Evolutionary conservation across 2,113 vertebrate genomes (phyloP).

Genomic region (Urocynchramus pylzowi): DNA sequence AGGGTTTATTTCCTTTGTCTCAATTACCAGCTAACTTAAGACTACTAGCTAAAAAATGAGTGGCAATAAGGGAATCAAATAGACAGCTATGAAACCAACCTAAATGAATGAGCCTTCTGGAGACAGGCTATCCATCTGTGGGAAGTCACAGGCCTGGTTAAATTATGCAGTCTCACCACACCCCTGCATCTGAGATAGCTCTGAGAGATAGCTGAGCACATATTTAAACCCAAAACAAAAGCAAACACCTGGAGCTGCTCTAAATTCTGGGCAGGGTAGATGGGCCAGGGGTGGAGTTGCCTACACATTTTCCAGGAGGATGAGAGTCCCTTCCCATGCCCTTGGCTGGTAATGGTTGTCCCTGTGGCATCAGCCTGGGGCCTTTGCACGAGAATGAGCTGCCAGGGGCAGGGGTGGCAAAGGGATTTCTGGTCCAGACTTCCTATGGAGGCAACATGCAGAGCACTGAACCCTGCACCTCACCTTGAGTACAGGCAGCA

Average conservation of each 20-base stretch:
- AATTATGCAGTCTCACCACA: conserved; percentile 1
- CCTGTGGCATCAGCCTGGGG: neutral
- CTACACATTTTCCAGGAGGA: neutral
- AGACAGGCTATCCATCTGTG: neutral
- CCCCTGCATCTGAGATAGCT: neutral
- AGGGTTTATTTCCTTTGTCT: neutral
- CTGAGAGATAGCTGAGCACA: neutral
- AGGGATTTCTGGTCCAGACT: neutral
- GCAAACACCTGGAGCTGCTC: neutral
- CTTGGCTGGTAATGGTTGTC: neutral
- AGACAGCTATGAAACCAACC: neutral
- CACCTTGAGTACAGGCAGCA: accelerated
- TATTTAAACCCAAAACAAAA: conserved; percentile 29
- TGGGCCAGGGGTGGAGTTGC: neutral
- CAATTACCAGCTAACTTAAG: neutral
- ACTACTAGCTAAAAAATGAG: neutral
- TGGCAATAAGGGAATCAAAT: neutral
- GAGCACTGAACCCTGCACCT: accelerated
- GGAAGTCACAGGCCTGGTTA: neutral
- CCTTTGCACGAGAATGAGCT: neutral
- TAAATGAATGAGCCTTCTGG: neutral
- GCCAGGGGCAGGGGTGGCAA: neutral
- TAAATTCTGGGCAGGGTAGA: neutral
- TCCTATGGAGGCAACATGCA: neutral
- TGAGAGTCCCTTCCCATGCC: neutral